A percentile compares a stretch with the other conserved stretches of the same genome.
Conservation (phyloP, 2,888 invertebrate genomes). For the Aleiodes testaceus region DNA sequence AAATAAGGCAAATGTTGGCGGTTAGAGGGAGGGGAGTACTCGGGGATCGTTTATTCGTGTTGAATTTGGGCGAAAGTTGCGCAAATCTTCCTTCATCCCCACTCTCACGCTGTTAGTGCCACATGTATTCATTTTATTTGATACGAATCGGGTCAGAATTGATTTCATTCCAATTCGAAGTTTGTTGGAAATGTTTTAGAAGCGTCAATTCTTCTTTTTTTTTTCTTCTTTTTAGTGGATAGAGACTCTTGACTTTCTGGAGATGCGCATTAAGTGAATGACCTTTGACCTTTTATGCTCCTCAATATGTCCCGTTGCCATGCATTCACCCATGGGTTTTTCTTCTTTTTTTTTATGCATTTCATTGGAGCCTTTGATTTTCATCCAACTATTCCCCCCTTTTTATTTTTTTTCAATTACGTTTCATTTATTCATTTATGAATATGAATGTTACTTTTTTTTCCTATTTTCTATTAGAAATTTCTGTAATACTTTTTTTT, state of each 20-base stretch:
- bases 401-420: neutral
- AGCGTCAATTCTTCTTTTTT: neutral
- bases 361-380: neutral
- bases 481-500: no score
- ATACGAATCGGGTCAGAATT: constrained; percentile 14
- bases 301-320: constrained; percentile 9
- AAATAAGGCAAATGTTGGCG: constrained; percentile 18
- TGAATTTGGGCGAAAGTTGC: constrained; percentile 64
- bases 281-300: constrained; percentile 24
- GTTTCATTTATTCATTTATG: neutral
- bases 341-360: neutral
- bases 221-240: neutral
- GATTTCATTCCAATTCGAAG: neutral
- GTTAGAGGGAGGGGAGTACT: neutral
- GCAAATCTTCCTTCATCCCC: constrained; percentile 48
- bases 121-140: constrained; percentile 13
- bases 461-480: no score
- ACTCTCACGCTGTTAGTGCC: neutral
- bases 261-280: constrained; percentile 15
- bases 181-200: no score
- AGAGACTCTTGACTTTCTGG: neutral
- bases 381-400: neutral
- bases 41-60: constrained; percentile 50
- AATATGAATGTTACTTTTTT: neutral
- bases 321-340: neutral